Evolutionary conservation across 2,113 vertebrate genomes (phyloP).

Genomic region (Macquaria australasica): DNA sequence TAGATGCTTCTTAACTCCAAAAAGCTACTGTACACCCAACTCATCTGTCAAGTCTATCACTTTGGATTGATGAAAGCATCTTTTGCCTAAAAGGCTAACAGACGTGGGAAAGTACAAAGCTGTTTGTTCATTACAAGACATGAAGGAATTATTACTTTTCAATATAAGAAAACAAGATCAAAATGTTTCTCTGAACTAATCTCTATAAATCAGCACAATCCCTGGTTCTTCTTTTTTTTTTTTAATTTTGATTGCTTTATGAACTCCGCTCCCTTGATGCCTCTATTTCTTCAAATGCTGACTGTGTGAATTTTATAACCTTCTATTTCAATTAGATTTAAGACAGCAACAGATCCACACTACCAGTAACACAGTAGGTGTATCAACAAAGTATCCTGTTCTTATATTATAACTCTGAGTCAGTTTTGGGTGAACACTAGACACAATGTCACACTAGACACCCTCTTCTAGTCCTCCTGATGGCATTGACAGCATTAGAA

Average conservation of each 20-base stretch:
- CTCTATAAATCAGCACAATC: slow-evolving; percentile 30
- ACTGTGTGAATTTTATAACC: slow-evolving; percentile 10
- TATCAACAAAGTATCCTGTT: background rate
- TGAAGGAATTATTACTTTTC: slow-evolving; percentile 5
- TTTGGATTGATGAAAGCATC: slow-evolving; percentile 21
- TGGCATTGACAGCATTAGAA: background rate
- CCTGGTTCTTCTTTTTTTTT: slow-evolving; percentile 5
- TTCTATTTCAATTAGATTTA: background rate
- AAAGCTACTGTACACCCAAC: background rate
- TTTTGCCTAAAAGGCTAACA: slow-evolving; percentile 6
- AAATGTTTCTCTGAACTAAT: slow-evolving; percentile 39
- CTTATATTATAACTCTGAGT: background rate
- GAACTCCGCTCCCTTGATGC: slow-evolving; percentile 14
- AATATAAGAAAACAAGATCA: slow-evolving; percentile 2
- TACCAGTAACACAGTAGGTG: background rate
- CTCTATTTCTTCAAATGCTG: background rate
- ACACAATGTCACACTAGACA: background rate
- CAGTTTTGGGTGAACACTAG: background rate
- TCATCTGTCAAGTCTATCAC: background rate
- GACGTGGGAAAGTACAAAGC: slow-evolving; percentile 37
- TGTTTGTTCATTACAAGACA: background rate
- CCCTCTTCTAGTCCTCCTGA: background rate
- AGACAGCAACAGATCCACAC: background rate
- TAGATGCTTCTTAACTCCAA: background rate
- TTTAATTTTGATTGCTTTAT: slow-evolving; percentile 24